These are phyloP conservation scores for Stenolophus ochropezus DNA, from an alignment of 2,888 invertebrate species.

Conservation along the genomic window DNA sequence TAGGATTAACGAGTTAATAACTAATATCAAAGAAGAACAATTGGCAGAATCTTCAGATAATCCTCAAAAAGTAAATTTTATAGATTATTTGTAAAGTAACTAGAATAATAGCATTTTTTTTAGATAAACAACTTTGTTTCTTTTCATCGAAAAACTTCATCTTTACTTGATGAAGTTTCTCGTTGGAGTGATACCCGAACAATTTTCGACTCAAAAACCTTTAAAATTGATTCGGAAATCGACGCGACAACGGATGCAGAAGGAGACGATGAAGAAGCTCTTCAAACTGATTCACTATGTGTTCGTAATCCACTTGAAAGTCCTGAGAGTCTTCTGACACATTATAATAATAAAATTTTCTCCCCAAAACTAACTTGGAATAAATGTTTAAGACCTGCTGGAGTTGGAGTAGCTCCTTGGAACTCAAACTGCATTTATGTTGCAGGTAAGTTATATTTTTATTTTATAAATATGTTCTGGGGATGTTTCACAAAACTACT, in stretches of 20 bases:
- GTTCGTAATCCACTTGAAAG: constrained; percentile 74
- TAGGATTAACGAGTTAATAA: constrained; percentile 73
- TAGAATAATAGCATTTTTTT: not conserved
- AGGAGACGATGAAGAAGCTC: constrained; percentile 73
- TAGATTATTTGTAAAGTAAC: not conserved
- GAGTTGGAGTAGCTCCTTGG: constrained; percentile 81
- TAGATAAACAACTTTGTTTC: constrained; percentile 77
- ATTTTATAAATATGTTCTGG: too few species aligned
- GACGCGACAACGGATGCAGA: constrained; percentile 73
- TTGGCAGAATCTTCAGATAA: constrained; percentile 69
- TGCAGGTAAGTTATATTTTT: too few species aligned
- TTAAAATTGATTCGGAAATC: constrained; percentile 74
- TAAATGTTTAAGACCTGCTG: constrained; percentile 80
- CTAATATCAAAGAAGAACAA: constrained; percentile 71
- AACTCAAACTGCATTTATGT: constrained; percentile 79
- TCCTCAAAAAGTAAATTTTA: constrained; percentile 72
- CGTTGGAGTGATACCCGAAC: constrained; percentile 77
- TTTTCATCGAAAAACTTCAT: constrained; percentile 77
- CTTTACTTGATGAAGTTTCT: constrained; percentile 76
- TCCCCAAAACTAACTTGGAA: constrained; percentile 76
- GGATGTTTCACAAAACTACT: not conserved
- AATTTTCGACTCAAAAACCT: constrained; percentile 76
- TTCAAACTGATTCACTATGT: constrained; percentile 69
- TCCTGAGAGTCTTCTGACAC: constrained; percentile 72
- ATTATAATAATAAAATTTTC: constrained; percentile 76